phyloP scores from a whole-genome alignment of 2,113 vertebrate genomes.

The Sceloporus tristichus region DNA sequence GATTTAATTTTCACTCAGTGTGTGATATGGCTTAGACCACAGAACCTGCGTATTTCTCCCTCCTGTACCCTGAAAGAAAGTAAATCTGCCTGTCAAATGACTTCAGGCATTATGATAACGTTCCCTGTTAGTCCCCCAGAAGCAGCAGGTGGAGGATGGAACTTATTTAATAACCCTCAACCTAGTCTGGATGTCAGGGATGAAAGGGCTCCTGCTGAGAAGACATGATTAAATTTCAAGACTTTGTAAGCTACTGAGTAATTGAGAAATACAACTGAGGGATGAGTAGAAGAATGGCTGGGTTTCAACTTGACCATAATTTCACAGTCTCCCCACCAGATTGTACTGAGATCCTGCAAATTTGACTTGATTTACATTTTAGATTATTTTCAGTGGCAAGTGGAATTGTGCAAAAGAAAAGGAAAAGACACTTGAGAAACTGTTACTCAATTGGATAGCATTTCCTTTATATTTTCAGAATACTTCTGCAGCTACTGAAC shows the following conservation, averaged over 20 bases:
- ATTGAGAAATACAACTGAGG: slow-evolving; percentile 16
- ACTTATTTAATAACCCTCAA: background rate
- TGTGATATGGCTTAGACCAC: background rate
- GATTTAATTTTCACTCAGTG: background rate
- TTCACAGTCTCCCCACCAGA: background rate
- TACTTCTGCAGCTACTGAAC: background rate
- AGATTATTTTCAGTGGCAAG: background rate
- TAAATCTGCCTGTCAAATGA: background rate
- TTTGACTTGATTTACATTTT: background rate
- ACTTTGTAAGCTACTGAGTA: background rate
- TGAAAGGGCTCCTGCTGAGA: slow-evolving; percentile 13
- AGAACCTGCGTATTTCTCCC: slow-evolving; percentile 3
- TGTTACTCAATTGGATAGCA: background rate
- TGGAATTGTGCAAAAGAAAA: background rate
- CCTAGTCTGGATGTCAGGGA: slow-evolving; percentile 39
- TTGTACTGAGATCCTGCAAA: background rate
- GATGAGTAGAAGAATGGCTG: background rate
- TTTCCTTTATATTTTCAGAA: background rate
- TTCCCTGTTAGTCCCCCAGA: background rate
- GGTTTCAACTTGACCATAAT: background rate
- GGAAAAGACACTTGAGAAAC: background rate
- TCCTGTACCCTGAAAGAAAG: background rate
- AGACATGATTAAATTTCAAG: background rate
- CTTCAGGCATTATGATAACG: background rate
- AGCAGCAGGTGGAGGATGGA: slow-evolving; percentile 13